Base-by-base conservation (phyloP, 2,113 vertebrate genomes). In the Limanda limanda region DNA sequence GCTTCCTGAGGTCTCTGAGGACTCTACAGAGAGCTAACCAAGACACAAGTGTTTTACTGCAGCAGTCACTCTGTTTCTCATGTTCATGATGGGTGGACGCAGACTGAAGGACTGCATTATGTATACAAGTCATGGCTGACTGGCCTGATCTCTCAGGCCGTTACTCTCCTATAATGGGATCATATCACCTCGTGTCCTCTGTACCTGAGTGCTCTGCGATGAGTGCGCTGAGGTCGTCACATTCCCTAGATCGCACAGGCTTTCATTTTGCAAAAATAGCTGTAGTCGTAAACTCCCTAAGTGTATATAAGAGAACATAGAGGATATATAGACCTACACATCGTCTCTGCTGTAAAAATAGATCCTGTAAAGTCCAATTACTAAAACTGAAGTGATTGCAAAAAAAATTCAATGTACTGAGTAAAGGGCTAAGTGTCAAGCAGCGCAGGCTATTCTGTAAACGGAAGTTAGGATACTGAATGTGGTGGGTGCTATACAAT, bases 91-190 rank as follows among this genome's bases (percentile, higher is more conserved):
- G 52, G 20, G 20, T 13, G 72, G 37, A 70, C 5, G 47, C 1
- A 4, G 35, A 69, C 42, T 62, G 71, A 10, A 1, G 71, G 68
- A 45, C 47, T 27, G 40, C 83, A 81, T 61, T 61, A 63, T 37
- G 45, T 76, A 52, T 15, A 67, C n/a, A 42, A 25, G 59, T 59
- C 13, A 12, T 47, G 15, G 58, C 24, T 55, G 56, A 37, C 25
- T 61, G 77, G 70, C 68, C 31, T 76, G 68, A 85, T 69, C 40
- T 23, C 42, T 13, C 45, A 55, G 5, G 7, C 21, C 40, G 48
- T 74, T 70, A 66, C 51, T 21, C 35, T 55, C n/a, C 14, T 25
- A 25, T 80, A 85, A 81, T 54, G 84, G 78, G 84, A 76, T 85
- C 81, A 77, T 67, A 57, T 35, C 60, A 65, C 68, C 59, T 47